Evolutionary conservation across 2,113 vertebrate genomes (phyloP), one percentile per base, ranked within the genome.

Genomic region (Ophthalmolycus amberensis): DNA sequence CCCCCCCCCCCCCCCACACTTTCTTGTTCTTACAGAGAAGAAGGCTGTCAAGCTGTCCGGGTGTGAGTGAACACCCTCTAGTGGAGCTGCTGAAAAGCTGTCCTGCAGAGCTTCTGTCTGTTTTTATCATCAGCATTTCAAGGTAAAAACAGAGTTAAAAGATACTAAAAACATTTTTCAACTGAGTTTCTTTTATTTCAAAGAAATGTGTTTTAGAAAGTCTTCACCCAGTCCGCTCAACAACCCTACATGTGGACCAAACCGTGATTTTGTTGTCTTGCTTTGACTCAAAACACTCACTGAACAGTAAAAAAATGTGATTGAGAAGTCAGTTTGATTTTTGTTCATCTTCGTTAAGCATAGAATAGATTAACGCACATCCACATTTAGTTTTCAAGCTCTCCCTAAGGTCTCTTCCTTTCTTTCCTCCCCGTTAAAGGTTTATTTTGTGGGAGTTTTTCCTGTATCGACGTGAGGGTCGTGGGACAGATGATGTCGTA

Each of bases 31-130:
- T 69, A 46, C 79, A 93, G 93, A 93, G 86, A 83, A 76, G 79
- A 81, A 79, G 89, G 79, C 77, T 83, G 85, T 77, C 50, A 16
- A 75, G 71, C 84, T 85, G 79, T 86, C 75, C 62, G 92, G 88
- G 85, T 92, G 90, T 90, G 87, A 94, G 80, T 74, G 48, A 87
- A 32, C 87, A 71, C 87, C 90, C 82, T 80, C 85, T 90, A 72
- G 88, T 85, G 86, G 85, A 91, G 80, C 83, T 77, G 68, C 80
- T 78, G 72, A 81, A 37, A 18, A 86, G 42, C 80, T 67, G 63
- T 65, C 65, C 83, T 73, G 62, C 66, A 60, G 62, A 80, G 62
- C 66, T 74, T 77, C 88, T 79, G 68, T 82, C 73, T 34, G 50
- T 84, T 88, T 82, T 22, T 38, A 71, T 59, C 65, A 73, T 89